These are phyloP conservation scores for Megaceryle alcyon DNA, from an alignment of 2,797 vertebrate genomes.

Conservation along the genomic window DNA sequence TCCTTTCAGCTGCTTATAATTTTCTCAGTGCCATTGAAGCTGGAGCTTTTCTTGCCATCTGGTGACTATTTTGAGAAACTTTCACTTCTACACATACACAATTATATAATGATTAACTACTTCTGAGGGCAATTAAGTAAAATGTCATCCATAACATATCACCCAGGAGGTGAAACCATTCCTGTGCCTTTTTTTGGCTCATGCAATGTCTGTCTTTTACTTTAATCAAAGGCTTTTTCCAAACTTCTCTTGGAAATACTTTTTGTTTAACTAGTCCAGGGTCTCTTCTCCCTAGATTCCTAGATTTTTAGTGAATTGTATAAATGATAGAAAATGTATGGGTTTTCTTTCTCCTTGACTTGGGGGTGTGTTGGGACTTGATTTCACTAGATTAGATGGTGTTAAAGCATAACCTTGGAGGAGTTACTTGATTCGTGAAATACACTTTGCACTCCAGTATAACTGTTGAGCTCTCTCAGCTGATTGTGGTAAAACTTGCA, in stretches of 20 bases:
- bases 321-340: neutral
- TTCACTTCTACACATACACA: neutral
- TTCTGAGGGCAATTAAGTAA: conserved; percentile 32
- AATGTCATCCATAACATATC: neutral
- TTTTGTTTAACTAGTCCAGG: neutral
- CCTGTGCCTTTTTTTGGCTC: neutral
- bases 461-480: neutral
- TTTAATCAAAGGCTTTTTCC: neutral
- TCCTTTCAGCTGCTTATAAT: conserved; percentile 39
- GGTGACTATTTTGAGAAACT: conserved; percentile 35
- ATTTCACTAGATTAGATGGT: neutral
- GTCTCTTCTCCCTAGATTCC: neutral
- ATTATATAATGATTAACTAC: conserved; percentile 11
- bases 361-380: neutral
- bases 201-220: neutral
- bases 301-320: neutral
- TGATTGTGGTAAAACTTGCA: neutral
- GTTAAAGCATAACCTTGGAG: neutral
- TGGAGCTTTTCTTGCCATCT: neutral
- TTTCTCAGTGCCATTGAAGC: neutral
- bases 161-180: neutral
- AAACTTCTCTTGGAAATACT: neutral
- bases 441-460: neutral
- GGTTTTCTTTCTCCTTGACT: neutral
- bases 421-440: neutral